A percentile compares a stretch with the other conserved stretches of the same genome.
phyloP scores from a whole-genome alignment of 2,888 invertebrate species.

The Cryptophagus acutangulus region DNA sequence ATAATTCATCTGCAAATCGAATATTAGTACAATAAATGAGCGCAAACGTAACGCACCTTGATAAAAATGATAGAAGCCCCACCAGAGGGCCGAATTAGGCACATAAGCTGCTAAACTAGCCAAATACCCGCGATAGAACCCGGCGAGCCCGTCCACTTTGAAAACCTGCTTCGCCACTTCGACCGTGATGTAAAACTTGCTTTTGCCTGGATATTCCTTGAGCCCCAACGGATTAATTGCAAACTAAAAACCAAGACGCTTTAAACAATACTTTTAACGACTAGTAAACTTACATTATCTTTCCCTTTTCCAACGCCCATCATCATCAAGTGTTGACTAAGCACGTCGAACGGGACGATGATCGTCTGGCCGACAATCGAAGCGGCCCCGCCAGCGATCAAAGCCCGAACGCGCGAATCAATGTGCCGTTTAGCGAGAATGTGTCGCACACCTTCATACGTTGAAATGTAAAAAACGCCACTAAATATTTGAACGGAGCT shows the following conservation, averaged over 20 bases:
- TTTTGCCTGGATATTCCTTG: slow-evolving; percentile 56
- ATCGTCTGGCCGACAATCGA: slow-evolving; percentile 92
- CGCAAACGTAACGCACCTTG: slow-evolving; percentile 61
- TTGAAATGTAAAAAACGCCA: slow-evolving; percentile 82
- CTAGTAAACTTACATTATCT: slow-evolving; percentile 30
- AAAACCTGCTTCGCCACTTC: slow-evolving; percentile 77
- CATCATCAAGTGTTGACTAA: slow-evolving; percentile 96
- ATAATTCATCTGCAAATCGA: slow-evolving; percentile 69
- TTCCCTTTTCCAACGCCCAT: slow-evolving; percentile 58
- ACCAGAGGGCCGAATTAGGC: slow-evolving; percentile 97
- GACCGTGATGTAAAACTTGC: slow-evolving; percentile 63
- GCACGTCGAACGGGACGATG: slow-evolving; percentile 93
- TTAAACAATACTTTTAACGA: not conserved
- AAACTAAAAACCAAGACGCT: slow-evolving; percentile 31
- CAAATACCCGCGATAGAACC: slow-evolving; percentile 91
- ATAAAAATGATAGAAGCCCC: slow-evolving; percentile 90
- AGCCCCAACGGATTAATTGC: slow-evolving; percentile 72
- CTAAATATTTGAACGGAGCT: slow-evolving; percentile 66
- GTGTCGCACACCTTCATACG: slow-evolving; percentile 88
- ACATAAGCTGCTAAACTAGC: slow-evolving; percentile 91
- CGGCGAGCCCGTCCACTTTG: slow-evolving; percentile 72
- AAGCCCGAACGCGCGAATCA: slow-evolving; percentile 65
- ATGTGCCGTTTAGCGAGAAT: slow-evolving; percentile 64
- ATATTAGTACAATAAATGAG: slow-evolving; percentile 2
- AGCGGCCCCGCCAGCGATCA: slow-evolving; percentile 86